phyloP scores from a whole-genome alignment of 1,140 invertebrate species.

The Drosophila kanapiae region DNA sequence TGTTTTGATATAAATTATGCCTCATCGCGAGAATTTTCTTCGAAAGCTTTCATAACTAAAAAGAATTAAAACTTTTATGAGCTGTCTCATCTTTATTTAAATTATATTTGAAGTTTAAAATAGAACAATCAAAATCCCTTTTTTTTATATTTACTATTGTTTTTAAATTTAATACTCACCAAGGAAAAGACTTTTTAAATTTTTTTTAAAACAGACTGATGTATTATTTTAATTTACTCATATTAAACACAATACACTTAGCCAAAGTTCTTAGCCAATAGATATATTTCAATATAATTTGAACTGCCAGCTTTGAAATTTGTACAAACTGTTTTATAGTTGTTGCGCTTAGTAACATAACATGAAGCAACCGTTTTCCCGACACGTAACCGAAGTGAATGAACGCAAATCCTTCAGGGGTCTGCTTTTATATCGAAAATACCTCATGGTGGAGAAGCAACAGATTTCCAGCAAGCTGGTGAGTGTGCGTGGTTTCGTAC shows the following conservation, averaged over 20 bases:
- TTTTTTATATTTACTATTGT: too few relatives aligned
- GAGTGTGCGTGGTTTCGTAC: constrained; percentile 27
- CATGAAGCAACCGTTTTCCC: constrained; percentile 8
- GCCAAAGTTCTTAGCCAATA: not conserved
- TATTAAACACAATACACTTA: not conserved
- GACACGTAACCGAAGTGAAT: constrained; percentile 17
- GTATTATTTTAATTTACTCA: not conserved
- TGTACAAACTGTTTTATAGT: not conserved
- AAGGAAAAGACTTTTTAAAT: too few relatives aligned
- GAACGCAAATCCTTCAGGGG: constrained; percentile 16
- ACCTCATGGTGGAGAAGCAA: constrained; percentile 17
- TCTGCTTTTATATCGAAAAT: constrained; percentile 28
- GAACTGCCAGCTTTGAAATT: not conserved
- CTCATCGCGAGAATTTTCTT: too few relatives aligned
- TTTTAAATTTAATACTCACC: too few relatives aligned
- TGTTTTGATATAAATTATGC: too few relatives aligned
- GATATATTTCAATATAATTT: not conserved
- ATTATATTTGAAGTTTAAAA: too few relatives aligned
- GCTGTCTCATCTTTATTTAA: too few relatives aligned
- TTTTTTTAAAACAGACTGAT: not conserved
- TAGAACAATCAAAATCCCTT: too few relatives aligned
- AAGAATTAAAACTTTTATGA: too few relatives aligned
- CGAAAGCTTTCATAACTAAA: too few relatives aligned
- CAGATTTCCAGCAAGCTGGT: constrained; percentile 34
- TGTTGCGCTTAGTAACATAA: not conserved